These are phyloP conservation scores for Dipodomys ordii DNA, from an alignment of 2,113 vertebrate species.

Conservation along the genomic window DNA sequence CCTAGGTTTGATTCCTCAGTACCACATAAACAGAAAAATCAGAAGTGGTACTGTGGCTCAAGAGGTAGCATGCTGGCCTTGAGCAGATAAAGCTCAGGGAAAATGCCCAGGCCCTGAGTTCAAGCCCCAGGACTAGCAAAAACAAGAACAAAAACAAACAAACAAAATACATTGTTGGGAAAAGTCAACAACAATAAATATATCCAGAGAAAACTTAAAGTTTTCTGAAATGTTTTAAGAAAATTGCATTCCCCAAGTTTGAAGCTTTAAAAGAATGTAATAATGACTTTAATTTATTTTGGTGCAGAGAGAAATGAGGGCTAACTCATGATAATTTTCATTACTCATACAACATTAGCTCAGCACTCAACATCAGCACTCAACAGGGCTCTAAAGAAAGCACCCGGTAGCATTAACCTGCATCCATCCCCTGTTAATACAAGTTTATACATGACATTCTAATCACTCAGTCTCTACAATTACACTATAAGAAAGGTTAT, in stretches of 20 bases:
- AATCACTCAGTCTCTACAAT: background rate
- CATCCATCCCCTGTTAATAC: background rate
- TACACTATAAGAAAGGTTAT: background rate
- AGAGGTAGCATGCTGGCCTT: too few relatives aligned
- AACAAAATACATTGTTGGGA: background rate
- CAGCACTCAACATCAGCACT: background rate
- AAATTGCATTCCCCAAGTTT: constrained; percentile 19
- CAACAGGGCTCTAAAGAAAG: background rate
- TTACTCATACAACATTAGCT: background rate
- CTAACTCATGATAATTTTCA: background rate
- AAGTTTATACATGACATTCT: background rate
- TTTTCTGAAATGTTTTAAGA: background rate
- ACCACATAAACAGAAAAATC: too few relatives aligned
- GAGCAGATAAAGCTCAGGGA: too few relatives aligned
- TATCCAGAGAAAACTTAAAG: background rate
- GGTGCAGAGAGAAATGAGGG: background rate
- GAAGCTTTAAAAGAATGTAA: background rate
- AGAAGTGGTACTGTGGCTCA: too few relatives aligned
- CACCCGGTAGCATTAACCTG: background rate
- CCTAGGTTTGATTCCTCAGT: too few relatives aligned
- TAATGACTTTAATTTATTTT: background rate
- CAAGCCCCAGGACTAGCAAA: too few relatives aligned
- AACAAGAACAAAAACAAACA: too few relatives aligned
- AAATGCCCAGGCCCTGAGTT: too few relatives aligned
- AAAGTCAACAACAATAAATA: constrained; percentile 31